These are phyloP conservation scores for Bicyclus anynana DNA, from an alignment of 1,140 invertebrate genomes.

Conservation along the genomic window DNA sequence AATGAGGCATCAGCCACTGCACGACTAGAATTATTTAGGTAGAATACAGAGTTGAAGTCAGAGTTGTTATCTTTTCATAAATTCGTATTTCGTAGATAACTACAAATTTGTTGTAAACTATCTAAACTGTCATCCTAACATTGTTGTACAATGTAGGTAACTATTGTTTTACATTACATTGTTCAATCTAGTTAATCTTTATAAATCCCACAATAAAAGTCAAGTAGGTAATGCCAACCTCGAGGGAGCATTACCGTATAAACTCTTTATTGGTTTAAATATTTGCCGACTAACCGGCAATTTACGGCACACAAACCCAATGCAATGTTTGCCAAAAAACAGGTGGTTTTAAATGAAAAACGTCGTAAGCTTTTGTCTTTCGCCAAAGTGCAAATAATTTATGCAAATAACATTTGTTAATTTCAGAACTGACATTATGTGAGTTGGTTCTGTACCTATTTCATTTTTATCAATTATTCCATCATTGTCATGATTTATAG, in stretches of 20 bases:
- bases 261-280: conserved; percentile 16
- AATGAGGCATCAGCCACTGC: no score
- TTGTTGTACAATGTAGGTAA: no score
- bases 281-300: conserved; percentile 29
- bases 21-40: no score
- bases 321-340: conserved; percentile 26
- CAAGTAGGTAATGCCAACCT: background rate
- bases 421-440: background rate
- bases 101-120: no score
- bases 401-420: background rate
- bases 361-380: conserved; percentile 1
- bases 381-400: background rate
- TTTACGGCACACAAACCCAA: conserved; percentile 26
- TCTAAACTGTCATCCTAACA: no score
- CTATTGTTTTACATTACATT: no score
- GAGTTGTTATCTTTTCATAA: no score
- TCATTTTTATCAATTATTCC: no score
- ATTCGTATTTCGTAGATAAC: no score
- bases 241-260: background rate
- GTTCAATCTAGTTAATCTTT: background rate
- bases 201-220: background rate
- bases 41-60: no score
- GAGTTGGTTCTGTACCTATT: background rate
- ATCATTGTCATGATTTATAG: no score
- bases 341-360: conserved; percentile 21